Conservation (phyloP, 2,797 vertebrate species). For the Heliangelus exortis region DNA sequence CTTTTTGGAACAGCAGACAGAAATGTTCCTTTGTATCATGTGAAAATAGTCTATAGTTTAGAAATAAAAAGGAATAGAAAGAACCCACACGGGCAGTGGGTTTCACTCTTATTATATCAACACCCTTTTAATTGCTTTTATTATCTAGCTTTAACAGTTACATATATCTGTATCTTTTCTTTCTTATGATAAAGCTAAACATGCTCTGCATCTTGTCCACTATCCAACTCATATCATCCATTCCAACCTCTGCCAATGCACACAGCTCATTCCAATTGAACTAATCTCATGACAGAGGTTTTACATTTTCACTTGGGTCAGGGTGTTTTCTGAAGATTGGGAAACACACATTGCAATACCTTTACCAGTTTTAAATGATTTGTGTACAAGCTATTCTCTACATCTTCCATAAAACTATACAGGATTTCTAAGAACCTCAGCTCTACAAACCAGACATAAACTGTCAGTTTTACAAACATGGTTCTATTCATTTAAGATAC, state of each 20-base stretch:
- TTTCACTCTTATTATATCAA: background rate
- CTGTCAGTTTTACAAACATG: background rate
- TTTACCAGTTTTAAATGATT: background rate
- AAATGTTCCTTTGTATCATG: background rate
- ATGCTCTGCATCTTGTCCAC: background rate
- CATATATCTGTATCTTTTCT: background rate
- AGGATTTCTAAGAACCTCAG: background rate
- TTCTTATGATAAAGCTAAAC: background rate
- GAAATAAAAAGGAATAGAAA: background rate
- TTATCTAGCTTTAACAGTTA: background rate
- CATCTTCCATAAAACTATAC: background rate
- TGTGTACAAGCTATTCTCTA: background rate
- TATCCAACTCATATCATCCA: background rate
- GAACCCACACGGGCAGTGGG: background rate
- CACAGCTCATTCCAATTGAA: background rate
- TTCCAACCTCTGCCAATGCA: background rate
- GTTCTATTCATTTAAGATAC: background rate
- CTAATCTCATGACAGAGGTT: background rate
- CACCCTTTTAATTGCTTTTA: background rate
- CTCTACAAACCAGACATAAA: background rate
- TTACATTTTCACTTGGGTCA: background rate
- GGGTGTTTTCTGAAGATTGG: background rate
- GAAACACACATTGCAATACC: background rate
- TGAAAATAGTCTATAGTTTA: background rate
- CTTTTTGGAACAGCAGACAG: background rate